These are phyloP conservation scores for Parus major DNA, from an alignment of 2,113 vertebrate genomes.

Conservation along the genomic window DNA sequence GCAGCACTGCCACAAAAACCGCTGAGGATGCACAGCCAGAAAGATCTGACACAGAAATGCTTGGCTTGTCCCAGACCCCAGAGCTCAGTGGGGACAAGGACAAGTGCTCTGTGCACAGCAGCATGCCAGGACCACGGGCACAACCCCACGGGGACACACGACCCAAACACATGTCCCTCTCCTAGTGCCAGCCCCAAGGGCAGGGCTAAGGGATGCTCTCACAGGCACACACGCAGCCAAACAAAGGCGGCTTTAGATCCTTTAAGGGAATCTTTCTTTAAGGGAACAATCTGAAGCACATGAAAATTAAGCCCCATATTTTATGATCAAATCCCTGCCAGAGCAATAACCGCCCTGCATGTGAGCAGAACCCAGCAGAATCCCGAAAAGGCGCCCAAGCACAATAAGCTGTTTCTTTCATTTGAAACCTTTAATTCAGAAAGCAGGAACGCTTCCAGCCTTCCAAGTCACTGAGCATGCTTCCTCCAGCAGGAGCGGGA, in stretches of 20 bases:
- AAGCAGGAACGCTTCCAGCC: background rate
- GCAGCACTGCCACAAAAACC: background rate
- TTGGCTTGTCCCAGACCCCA: background rate
- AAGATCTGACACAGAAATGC: background rate
- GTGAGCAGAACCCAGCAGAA: background rate
- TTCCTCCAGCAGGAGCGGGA: background rate
- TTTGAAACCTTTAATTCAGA: background rate
- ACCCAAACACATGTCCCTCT: background rate
- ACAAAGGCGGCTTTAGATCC: background rate
- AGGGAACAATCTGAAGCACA: background rate
- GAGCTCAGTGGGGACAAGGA: background rate
- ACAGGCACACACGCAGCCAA: background rate
- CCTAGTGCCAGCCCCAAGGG: background rate
- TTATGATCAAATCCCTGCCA: background rate
- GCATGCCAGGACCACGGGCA: rapidly evolving
- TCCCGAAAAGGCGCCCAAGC: background rate
- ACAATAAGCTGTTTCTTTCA: constrained; percentile 10
- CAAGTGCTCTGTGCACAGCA: background rate
- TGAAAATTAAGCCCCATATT: background rate
- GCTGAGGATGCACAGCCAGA: background rate
- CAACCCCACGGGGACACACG: background rate
- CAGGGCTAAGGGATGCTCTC: background rate
- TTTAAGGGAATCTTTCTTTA: background rate
- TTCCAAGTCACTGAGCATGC: background rate
- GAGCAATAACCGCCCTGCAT: background rate